A percentile compares a stretch with the other conserved stretches of the same genome.
Evolutionary conservation across 2,797 vertebrate genomes (phyloP).

Genomic region (Botia almorhae): DNA sequence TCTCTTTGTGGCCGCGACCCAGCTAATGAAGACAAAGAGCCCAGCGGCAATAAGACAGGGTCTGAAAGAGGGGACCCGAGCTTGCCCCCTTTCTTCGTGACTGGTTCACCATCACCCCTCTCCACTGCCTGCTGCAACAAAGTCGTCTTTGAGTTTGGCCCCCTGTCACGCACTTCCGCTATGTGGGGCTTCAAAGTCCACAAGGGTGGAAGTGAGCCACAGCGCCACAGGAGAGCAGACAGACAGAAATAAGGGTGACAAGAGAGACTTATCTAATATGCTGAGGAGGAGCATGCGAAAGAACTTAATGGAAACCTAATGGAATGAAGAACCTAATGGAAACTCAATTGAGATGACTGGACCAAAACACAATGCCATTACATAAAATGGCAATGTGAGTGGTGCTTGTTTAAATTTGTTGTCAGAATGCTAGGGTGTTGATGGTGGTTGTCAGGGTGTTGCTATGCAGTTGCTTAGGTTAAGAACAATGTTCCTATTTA

Average conservation of each 20-base stretch:
- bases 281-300: background rate
- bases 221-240: slow-evolving; percentile 35
- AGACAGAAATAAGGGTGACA: slow-evolving; percentile 31
- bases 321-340: background rate
- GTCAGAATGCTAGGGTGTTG: background rate
- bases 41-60: slow-evolving; percentile 69
- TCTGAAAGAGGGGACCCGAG: slow-evolving; percentile 67
- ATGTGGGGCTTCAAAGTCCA: slow-evolving; percentile 86
- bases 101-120: slow-evolving; percentile 83
- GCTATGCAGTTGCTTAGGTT: background rate
- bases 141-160: slow-evolving; percentile 86
- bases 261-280: background rate
- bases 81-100: slow-evolving; percentile 69
- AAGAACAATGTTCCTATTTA: background rate
- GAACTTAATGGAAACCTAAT: background rate
- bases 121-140: slow-evolving; percentile 76
- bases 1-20: slow-evolving; percentile 84
- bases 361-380: background rate
- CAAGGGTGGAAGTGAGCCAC: slow-evolving; percentile 70
- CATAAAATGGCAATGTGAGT: background rate
- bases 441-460: background rate
- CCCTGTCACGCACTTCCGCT: slow-evolving; percentile 86
- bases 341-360: background rate
- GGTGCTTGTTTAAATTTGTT: too few relatives aligned
- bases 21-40: slow-evolving; percentile 84